Percentiles rank a stretch among this genome's conserved stretches.
These are phyloP conservation scores for Parauchenoglanis punctatus DNA, from an alignment of 2,797 vertebrate species.

Conservation along the genomic window DNA sequence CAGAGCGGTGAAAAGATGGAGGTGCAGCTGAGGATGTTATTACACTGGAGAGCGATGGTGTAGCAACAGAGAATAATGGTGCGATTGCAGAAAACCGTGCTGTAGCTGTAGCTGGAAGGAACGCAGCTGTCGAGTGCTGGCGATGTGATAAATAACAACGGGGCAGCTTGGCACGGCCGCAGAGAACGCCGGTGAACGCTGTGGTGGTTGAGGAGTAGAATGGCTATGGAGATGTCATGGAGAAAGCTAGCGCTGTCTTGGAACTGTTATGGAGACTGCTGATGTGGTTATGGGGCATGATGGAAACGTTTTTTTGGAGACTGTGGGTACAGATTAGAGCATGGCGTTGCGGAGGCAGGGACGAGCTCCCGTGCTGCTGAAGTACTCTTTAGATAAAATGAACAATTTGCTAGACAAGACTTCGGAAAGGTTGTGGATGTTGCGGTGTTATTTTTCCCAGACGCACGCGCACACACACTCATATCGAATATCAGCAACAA, in stretches of 20 bases:
- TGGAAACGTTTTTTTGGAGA: too few species aligned
- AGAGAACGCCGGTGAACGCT: not conserved
- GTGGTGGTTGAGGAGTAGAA: not conserved
- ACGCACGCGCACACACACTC: not conserved
- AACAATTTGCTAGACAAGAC: too few species aligned
- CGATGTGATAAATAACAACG: too few species aligned
- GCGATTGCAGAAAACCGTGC: too few species aligned
- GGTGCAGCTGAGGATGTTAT: too few species aligned
- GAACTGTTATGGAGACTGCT: not conserved
- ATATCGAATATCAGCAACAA: not conserved
- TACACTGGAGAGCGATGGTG: too few species aligned
- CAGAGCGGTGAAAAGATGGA: too few species aligned
- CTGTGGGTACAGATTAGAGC: too few species aligned
- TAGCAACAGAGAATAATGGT: too few species aligned
- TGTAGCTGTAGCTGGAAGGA: too few species aligned
- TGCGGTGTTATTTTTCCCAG: not conserved
- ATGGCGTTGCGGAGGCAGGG: not conserved
- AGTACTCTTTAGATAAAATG: not conserved
- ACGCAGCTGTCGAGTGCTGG: too few species aligned
- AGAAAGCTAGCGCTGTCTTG: not conserved
- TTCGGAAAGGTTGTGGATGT: not conserved
- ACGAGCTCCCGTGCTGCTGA: not conserved
- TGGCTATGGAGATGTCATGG: not conserved
- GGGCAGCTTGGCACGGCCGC: too few species aligned
- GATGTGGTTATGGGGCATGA: not conserved